phyloP scores from a whole-genome alignment of 2,888 invertebrate species.

The Meiosimyza decipiens region DNA sequence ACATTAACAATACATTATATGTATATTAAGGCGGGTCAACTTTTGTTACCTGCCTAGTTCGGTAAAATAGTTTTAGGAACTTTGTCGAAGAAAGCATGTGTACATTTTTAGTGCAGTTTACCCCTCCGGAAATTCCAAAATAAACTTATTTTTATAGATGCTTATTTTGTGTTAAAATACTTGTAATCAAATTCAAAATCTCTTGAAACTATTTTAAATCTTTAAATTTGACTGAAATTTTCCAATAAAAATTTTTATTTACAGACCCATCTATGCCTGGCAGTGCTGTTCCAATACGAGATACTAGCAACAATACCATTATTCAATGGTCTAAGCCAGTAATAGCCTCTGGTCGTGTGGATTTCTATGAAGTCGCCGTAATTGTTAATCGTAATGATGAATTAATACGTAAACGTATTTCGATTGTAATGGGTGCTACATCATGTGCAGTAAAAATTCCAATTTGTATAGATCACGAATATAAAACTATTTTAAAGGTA shows the following conservation, averaged over 20 bases:
- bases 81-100: not conserved
- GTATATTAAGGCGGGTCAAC: not conserved
- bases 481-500: conserved; percentile 52
- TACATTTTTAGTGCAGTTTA: not conserved
- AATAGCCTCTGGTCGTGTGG: conserved; percentile 70
- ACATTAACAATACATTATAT: not conserved
- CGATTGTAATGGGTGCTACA: conserved; percentile 47
- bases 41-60: not conserved
- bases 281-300: conserved; percentile 30
- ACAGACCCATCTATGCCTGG: conserved; percentile 57
- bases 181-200: not conserved
- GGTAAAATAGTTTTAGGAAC: not conserved
- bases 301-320: conserved; percentile 44
- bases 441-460: conserved; percentile 48
- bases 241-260: conserved; percentile 26
- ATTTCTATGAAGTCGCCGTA: conserved; percentile 70
- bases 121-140: no score
- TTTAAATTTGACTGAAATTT: not conserved
- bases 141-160: no score
- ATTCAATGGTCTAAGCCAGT: conserved; percentile 69
- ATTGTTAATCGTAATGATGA: conserved; percentile 50
- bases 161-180: no score
- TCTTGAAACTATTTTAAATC: not conserved
- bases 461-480: conserved; percentile 48
- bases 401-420: conserved; percentile 46